Evolutionary conservation across 37 sponge, comb jelly and placozoan species (phyloP).

Genomic region (Crambe crambe): DNA sequence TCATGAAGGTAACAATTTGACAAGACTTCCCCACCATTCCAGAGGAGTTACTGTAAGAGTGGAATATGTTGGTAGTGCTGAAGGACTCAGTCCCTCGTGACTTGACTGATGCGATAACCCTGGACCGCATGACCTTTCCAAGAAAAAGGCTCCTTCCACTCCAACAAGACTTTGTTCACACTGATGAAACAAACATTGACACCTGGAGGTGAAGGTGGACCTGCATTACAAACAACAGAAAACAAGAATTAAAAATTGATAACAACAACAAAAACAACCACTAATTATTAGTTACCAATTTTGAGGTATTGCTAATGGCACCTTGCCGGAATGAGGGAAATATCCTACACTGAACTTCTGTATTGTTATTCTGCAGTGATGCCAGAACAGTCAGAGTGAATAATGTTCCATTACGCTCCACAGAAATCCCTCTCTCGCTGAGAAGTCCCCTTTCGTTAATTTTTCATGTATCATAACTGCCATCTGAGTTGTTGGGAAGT

Average conservation of each 20-base stretch:
- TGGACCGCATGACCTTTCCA: background rate
- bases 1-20: background rate
- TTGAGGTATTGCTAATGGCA: too few species aligned
- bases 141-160: constrained; percentile 6
- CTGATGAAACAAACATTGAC: background rate
- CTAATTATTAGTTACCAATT: too few species aligned
- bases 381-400: background rate
- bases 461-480: background rate
- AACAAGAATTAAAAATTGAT: too few species aligned
- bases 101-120: background rate
- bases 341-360: background rate
- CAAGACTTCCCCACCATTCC: background rate
- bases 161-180: background rate
- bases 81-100: background rate
- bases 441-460: background rate
- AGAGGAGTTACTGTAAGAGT: background rate
- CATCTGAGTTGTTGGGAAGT: background rate
- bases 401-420: background rate
- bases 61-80: background rate
- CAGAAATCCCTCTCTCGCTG: background rate
- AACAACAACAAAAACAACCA: too few species aligned
- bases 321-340: too few species aligned
- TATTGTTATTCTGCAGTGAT: background rate
- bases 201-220: constrained; percentile 4
- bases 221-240: background rate